These are phyloP conservation scores for Pseudomyrmex pallidus DNA, from an alignment of 1,140 invertebrate genomes.

Conservation along the genomic window DNA sequence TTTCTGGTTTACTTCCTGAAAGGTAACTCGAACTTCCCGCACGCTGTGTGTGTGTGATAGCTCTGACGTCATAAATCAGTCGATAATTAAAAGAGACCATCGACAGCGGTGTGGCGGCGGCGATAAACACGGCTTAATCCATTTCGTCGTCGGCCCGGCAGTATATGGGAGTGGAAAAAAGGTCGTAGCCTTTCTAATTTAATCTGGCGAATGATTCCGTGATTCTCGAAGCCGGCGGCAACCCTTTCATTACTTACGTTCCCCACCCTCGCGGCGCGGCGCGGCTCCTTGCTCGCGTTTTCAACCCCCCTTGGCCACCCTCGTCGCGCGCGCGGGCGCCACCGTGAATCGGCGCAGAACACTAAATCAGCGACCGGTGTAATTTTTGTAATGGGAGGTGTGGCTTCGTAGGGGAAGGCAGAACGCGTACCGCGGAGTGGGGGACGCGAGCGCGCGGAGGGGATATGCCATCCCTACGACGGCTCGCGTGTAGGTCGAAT, in stretches of 20 bases:
- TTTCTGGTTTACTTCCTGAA: slow-evolving; percentile 49
- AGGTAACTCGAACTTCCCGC: slow-evolving; percentile 66
- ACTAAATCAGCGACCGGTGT: slow-evolving; percentile 85
- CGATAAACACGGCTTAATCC: slow-evolving; percentile 76
- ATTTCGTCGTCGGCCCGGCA: slow-evolving; percentile 65
- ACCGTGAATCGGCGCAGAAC: slow-evolving; percentile 80
- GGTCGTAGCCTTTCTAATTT: slow-evolving; percentile 84
- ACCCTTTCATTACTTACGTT: slow-evolving; percentile 86
- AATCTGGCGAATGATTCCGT: slow-evolving; percentile 86
- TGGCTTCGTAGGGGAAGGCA: slow-evolving; percentile 80
- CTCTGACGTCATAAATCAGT: slow-evolving; percentile 72
- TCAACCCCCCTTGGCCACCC: slow-evolving; percentile 1
- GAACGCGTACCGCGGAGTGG: slow-evolving; percentile 62
- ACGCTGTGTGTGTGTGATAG: slow-evolving; percentile 8
- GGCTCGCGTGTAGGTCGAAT: slow-evolving; percentile 54
- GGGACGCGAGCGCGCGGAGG: slow-evolving; percentile 40
- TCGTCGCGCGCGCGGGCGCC: slow-evolving; percentile 63
- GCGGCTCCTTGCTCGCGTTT: slow-evolving; percentile 55
- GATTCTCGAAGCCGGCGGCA: slow-evolving; percentile 83
- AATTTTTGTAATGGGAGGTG: slow-evolving; percentile 86
- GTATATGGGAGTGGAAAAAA: slow-evolving; percentile 70
- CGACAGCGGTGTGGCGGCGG: slow-evolving; percentile 50
- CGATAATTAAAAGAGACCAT: slow-evolving; percentile 76
- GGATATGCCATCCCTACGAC: slow-evolving; percentile 69
- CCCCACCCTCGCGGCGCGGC: slow-evolving; percentile 67